Evolutionary conservation across 2,113 vertebrate species (phyloP).

Genomic region (Vireo altiloquus): DNA sequence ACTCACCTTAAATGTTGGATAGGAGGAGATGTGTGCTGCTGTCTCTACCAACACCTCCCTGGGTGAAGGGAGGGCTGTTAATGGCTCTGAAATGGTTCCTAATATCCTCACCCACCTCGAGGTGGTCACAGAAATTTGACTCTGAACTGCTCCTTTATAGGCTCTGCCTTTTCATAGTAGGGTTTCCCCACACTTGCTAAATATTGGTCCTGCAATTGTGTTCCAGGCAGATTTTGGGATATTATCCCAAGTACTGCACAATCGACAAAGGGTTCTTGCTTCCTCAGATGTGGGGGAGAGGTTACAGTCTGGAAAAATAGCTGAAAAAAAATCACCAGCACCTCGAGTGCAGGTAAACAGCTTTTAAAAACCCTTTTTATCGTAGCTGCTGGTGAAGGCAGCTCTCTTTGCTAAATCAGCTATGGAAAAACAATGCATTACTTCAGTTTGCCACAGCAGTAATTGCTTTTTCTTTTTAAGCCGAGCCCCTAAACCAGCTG

Average conservation of each 20-base stretch:
- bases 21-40: background rate
- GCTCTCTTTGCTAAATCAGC: background rate
- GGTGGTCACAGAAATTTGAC: background rate
- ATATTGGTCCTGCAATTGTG: fast-evolving
- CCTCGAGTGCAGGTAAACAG: background rate
- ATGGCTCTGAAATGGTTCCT: background rate
- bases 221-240: background rate
- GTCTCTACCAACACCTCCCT: no score
- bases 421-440: background rate
- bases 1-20: no score
- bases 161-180: background rate
- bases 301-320: background rate
- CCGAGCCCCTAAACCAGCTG: background rate
- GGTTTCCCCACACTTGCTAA: fast-evolving
- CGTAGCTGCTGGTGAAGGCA: background rate
- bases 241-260: background rate
- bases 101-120: background rate
- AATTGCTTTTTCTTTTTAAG: conserved; percentile 41
- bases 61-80: background rate
- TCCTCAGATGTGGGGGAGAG: background rate
- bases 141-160: background rate
- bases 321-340: background rate
- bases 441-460: background rate
- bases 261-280: background rate
- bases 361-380: background rate